phyloP scores from a whole-genome alignment of 2,797 vertebrate species.

The Xerus rutilus region DNA sequence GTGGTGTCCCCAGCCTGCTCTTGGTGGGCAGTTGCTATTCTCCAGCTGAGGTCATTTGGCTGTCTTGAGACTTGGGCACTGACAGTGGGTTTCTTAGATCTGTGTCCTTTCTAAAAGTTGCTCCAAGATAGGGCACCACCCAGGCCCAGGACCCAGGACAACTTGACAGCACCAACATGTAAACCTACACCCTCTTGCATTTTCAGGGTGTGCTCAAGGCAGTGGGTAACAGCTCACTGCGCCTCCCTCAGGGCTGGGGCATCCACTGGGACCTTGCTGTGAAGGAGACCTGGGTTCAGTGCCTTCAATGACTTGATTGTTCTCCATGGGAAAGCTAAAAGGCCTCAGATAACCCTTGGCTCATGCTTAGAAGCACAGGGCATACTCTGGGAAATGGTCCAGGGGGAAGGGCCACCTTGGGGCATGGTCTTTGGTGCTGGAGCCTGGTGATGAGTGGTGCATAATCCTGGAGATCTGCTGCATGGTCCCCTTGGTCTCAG shows the following conservation, averaged over 20 bases:
- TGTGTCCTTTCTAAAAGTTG: neutral
- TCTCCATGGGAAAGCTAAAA: neutral
- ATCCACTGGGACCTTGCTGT: neutral
- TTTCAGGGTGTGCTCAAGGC: neutral
- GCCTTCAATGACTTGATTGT: neutral
- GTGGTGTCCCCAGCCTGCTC: accelerated
- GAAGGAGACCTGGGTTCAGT: neutral
- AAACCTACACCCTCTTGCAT: accelerated
- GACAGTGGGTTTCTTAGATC: constrained; percentile 8
- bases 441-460: neutral
- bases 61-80: neutral
- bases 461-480: neutral
- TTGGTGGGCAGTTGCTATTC: too few species aligned
- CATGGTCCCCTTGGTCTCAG: neutral
- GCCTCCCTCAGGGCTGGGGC: neutral
- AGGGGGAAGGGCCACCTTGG: accelerated
- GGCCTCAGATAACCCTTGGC: neutral
- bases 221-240: neutral
- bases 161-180: neutral
- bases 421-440: neutral
- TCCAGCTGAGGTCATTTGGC: neutral
- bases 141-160: neutral
- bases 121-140: neutral
- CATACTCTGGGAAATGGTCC: neutral
- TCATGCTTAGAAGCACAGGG: neutral